phyloP scores from a whole-genome alignment of 2,888 invertebrate genomes.

The Thelaira solivaga region DNA sequence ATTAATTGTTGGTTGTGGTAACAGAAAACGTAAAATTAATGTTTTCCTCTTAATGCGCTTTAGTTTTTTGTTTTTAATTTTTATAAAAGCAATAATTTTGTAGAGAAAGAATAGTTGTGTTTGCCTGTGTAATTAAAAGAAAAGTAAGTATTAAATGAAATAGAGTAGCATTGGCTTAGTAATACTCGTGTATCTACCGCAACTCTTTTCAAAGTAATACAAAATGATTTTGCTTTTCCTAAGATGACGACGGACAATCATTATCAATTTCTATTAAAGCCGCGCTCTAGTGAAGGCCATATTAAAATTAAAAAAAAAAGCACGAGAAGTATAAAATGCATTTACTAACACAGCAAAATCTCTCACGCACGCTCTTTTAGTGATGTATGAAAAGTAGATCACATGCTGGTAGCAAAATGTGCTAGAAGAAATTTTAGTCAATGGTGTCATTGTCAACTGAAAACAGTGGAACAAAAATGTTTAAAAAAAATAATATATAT shows the following conservation, averaged over 20 bases:
- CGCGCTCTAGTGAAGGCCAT: slow-evolving; percentile 24
- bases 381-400: slow-evolving; percentile 47
- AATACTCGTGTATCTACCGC: slow-evolving; percentile 1
- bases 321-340: background rate
- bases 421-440: slow-evolving; percentile 49
- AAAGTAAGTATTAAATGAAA: slow-evolving; percentile 29
- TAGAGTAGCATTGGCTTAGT: slow-evolving; percentile 27
- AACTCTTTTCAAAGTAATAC: background rate
- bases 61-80: too few relatives aligned
- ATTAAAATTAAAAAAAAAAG: background rate
- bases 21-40: too few relatives aligned
- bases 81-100: too few relatives aligned
- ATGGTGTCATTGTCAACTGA: slow-evolving; percentile 49
- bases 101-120: slow-evolving; percentile 2
- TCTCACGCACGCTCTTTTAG: slow-evolving; percentile 7
- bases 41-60: too few relatives aligned
- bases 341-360: background rate
- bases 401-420: slow-evolving; percentile 31
- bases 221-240: background rate
- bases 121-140: slow-evolving; percentile 36
- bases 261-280: slow-evolving; percentile 25
- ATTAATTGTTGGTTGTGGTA: too few relatives aligned
- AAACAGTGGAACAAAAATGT: slow-evolving; percentile 24
- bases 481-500: background rate
- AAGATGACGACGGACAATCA: slow-evolving; percentile 9